These are phyloP conservation scores for Aphaenogaster rudis DNA, from an alignment of 1,140 invertebrate species.

Conservation along the genomic window DNA sequence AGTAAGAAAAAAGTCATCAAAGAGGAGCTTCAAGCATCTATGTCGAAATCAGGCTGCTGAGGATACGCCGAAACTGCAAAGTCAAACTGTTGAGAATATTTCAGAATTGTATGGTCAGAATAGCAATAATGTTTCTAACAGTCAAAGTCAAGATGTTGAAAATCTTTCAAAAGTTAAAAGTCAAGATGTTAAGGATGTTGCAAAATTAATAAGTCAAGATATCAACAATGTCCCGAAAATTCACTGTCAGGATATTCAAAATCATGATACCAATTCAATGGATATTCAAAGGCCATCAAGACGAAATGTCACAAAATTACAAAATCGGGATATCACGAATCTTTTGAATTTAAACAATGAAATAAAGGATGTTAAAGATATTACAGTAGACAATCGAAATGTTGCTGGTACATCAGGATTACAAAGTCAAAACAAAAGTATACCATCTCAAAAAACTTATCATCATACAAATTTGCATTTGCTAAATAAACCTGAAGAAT, in stretches of 20 bases:
- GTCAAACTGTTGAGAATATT: background rate
- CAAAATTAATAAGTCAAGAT: background rate
- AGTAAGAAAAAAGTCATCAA: slow-evolving; percentile 59
- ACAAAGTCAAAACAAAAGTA: background rate
- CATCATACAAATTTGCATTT: slow-evolving; percentile 30
- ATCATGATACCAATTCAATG: background rate
- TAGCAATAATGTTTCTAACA: slow-evolving; percentile 11
- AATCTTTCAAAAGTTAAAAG: background rate
- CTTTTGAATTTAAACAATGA: background rate
- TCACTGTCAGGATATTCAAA: background rate
- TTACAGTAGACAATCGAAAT: background rate
- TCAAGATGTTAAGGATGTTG: background rate
- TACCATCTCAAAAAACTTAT: slow-evolving; percentile 1
- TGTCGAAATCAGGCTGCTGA: background rate
- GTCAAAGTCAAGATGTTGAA: slow-evolving; percentile 2
- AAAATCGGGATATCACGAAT: background rate
- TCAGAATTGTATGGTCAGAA: background rate
- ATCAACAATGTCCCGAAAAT: background rate
- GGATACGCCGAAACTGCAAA: background rate
- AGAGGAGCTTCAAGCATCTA: slow-evolving; percentile 9
- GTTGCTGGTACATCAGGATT: background rate
- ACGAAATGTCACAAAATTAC: slow-evolving; percentile 6
- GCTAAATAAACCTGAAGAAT: slow-evolving; percentile 49
- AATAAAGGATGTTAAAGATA: background rate
- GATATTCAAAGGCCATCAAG: background rate